A percentile compares a stretch with the other conserved stretches of the same genome.
phyloP scores from a whole-genome alignment of 2,888 invertebrate genomes.

The Andrena flavipes region DNA sequence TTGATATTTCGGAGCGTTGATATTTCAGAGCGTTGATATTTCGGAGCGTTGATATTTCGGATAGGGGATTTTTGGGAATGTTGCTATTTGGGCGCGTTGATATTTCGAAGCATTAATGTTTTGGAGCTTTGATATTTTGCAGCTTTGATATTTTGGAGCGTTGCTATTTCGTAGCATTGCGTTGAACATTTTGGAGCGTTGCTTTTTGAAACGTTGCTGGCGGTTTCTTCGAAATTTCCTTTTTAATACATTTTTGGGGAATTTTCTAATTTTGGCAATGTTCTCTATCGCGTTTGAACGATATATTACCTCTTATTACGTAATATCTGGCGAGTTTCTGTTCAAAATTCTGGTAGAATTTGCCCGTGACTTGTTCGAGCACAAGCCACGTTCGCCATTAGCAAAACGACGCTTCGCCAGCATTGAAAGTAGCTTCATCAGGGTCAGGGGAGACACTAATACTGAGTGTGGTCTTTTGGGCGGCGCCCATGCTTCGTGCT shows the following conservation, averaged over 20 bases:
- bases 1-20: too few relatives aligned
- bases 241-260: background rate
- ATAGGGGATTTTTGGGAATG: too few relatives aligned
- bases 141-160: too few relatives aligned
- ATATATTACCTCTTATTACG: background rate
- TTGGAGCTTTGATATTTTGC: too few relatives aligned
- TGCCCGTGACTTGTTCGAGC: constrained; percentile 10
- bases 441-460: constrained; percentile 4
- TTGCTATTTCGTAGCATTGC: too few relatives aligned
- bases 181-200: too few relatives aligned
- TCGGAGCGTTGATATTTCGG: too few relatives aligned
- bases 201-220: too few relatives aligned
- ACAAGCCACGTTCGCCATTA: constrained; percentile 32
- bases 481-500: constrained; percentile 2
- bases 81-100: too few relatives aligned
- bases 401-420: constrained; percentile 20
- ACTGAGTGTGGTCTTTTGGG: constrained; percentile 2
- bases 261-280: background rate
- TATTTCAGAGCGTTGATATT: too few relatives aligned
- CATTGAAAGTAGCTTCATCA: constrained; percentile 37
- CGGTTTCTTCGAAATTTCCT: too few relatives aligned
- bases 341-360: constrained; percentile 25
- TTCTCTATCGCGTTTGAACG: background rate
- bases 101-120: too few relatives aligned
- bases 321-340: background rate